Evolutionary conservation across 2,113 vertebrate genomes (phyloP).

Genomic region (Lycocorax pyrrhopterus): DNA sequence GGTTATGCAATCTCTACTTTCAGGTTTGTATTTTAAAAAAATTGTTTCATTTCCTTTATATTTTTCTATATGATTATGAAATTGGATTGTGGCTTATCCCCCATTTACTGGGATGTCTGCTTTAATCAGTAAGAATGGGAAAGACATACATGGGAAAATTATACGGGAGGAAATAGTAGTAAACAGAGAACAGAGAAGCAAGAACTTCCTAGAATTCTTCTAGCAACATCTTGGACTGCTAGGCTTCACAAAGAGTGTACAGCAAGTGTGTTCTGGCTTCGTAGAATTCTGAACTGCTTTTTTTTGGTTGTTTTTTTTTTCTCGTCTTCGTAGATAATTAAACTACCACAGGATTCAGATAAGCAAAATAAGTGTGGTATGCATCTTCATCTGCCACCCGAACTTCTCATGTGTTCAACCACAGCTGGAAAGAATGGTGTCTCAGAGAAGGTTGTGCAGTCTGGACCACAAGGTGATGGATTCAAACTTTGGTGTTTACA

Average conservation of each 20-base stretch:
- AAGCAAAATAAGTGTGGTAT: constrained; percentile 8
- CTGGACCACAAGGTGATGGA: constrained; percentile 15
- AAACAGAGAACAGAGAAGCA: background rate
- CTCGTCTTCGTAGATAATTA: constrained; percentile 73
- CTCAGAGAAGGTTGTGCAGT: background rate
- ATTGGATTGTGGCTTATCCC: background rate
- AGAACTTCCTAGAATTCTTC: background rate
- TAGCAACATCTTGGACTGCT: background rate
- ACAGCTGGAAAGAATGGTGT: background rate
- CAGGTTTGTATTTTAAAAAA: constrained; percentile 74
- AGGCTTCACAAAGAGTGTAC: background rate
- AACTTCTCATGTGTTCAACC: constrained; percentile 31
- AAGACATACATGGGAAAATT: background rate
- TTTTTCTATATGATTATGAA: background rate
- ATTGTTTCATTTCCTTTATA: background rate
- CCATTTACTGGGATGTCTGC: background rate
- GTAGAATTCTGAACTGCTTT: background rate
- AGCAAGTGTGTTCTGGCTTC: background rate
- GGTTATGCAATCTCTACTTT: constrained; percentile 95
- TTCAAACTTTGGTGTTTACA: constrained; percentile 44
- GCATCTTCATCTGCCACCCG: constrained; percentile 24
- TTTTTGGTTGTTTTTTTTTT: background rate
- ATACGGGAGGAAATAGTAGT: background rate
- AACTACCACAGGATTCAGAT: constrained; percentile 67
- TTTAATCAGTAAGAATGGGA: background rate